phyloP scores from a whole-genome alignment of 2,888 invertebrate species.

The Nycteola revayana region DNA sequence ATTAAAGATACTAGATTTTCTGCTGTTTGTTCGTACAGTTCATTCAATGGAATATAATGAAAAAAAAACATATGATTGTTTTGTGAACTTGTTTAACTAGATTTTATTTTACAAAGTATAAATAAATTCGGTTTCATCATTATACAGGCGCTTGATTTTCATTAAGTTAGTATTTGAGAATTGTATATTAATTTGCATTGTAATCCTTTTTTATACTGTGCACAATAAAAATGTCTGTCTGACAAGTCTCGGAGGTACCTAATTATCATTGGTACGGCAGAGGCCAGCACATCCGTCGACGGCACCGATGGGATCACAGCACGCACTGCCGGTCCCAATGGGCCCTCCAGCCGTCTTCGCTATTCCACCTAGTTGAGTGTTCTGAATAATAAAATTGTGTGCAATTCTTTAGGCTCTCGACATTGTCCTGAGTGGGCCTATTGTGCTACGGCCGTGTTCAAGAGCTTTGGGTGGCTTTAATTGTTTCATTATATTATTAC shows the following conservation, averaged over 20 bases:
- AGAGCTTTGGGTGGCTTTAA: constrained; percentile 48
- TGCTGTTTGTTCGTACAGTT: too few species aligned
- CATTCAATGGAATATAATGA: too few species aligned
- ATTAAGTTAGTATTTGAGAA: too few species aligned
- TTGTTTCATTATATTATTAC: constrained; percentile 55
- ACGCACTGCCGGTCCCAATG: constrained; percentile 54
- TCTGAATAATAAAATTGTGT: constrained; percentile 58
- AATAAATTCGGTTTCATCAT: too few species aligned
- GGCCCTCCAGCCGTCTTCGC: constrained; percentile 52
- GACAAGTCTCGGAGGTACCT: constrained; percentile 39
- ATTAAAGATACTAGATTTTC: too few species aligned
- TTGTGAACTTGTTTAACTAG: too few species aligned
- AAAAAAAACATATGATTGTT: too few species aligned
- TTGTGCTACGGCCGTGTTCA: constrained; percentile 53
- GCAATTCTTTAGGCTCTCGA: constrained; percentile 47
- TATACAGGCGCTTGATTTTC: too few species aligned
- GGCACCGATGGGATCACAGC: constrained; percentile 51
- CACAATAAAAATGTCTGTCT: constrained; percentile 12
- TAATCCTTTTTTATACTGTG: constrained; percentile 14
- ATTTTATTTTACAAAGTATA: too few species aligned
- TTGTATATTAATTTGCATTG: constrained; percentile 13
- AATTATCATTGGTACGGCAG: constrained; percentile 49
- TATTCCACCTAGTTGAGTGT: constrained; percentile 53
- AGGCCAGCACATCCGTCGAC: constrained; percentile 38
- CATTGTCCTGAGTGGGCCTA: constrained; percentile 45